Evolutionary conservation across 2,113 vertebrate genomes (phyloP).

Genomic region (Guaruba guarouba): DNA sequence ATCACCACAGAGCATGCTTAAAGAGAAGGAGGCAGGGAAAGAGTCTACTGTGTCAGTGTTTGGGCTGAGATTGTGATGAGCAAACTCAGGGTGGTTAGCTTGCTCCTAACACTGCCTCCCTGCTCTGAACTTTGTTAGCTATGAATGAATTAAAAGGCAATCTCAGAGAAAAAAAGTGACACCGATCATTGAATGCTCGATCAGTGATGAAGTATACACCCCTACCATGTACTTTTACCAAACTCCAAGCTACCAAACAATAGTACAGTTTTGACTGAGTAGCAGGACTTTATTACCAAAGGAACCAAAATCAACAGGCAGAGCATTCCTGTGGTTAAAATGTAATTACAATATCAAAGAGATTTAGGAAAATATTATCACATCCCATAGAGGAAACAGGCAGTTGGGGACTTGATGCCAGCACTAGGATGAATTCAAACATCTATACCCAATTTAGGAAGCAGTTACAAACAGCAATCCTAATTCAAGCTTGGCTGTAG

Average conservation of each 20-base stretch:
- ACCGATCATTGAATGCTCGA: neutral
- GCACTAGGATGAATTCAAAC: neutral
- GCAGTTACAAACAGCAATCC: neutral
- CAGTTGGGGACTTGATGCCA: neutral
- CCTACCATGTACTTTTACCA: neutral
- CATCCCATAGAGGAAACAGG: neutral
- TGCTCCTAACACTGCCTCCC: neutral
- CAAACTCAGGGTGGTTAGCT: neutral
- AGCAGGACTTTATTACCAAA: neutral
- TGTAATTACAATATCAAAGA: neutral
- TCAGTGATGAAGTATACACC: neutral
- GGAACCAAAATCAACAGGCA: neutral
- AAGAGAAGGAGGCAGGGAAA: neutral
- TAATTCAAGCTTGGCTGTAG: constrained; percentile 8
- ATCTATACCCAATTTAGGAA: neutral
- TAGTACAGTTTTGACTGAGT: neutral
- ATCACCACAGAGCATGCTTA: neutral
- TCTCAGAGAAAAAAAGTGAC: neutral
- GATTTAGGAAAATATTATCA: neutral
- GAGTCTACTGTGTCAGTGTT: neutral
- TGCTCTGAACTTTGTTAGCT: neutral
- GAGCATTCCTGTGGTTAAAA: neutral
- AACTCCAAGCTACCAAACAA: neutral
- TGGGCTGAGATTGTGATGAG: neutral
- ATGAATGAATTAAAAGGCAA: neutral